These are phyloP conservation scores for Pseudomyrmex pallidus DNA, from an alignment of 1,140 invertebrate genomes.

Conservation along the genomic window DNA sequence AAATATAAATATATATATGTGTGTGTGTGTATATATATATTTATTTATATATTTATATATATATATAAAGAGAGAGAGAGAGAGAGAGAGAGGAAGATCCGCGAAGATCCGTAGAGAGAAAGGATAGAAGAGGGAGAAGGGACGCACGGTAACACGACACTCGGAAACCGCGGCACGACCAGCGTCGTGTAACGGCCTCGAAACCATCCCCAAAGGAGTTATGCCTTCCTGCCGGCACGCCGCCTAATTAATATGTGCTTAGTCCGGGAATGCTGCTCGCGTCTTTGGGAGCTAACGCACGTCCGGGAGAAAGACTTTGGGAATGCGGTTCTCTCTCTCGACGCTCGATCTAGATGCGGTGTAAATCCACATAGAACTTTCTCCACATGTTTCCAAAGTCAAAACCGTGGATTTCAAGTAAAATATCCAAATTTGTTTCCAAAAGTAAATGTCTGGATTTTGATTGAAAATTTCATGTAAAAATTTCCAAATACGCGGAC, in stretches of 20 bases:
- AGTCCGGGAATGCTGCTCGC: conserved; percentile 76
- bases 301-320: conserved; percentile 5
- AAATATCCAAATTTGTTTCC: too few species aligned
- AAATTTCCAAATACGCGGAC: too few species aligned
- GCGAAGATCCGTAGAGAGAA: not conserved
- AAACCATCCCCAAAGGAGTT: conserved; percentile 75
- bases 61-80: too few species aligned
- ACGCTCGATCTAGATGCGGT: conserved; percentile 14
- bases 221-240: conserved; percentile 77
- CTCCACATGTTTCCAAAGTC: too few species aligned
- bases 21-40: not conserved
- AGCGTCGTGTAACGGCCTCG: conserved; percentile 61
- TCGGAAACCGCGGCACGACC: conserved; percentile 73
- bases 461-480: too few species aligned
- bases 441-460: too few species aligned
- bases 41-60: too few species aligned
- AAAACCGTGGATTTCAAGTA: too few species aligned
- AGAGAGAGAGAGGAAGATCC: too few species aligned
- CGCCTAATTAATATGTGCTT: conserved; percentile 82
- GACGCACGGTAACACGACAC: conserved; percentile 79
- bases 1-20: too few species aligned
- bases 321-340: conserved; percentile 27
- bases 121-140: not conserved
- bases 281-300: conserved; percentile 58
- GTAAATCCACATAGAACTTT: too few species aligned